phyloP scores from a whole-genome alignment of 2,888 invertebrate genomes.

The Coleophora deauratella region DNA sequence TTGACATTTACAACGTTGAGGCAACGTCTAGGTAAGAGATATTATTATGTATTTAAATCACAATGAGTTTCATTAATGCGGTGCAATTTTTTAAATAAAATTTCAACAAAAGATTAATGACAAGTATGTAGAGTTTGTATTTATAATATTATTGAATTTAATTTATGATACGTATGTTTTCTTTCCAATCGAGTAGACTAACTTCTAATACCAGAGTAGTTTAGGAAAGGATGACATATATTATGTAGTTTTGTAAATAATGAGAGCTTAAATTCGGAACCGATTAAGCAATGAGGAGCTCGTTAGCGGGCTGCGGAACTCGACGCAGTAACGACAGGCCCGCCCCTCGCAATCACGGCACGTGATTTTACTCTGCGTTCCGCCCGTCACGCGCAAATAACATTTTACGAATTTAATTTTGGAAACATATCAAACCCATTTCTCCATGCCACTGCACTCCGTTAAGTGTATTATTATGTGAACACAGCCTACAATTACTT shows the following conservation, averaged over 20 bases:
- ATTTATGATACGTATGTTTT: no score
- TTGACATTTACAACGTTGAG: constrained; percentile 49
- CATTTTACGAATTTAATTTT: constrained; percentile 52
- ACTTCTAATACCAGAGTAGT: no score
- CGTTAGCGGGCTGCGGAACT: constrained; percentile 36
- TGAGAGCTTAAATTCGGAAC: background rate
- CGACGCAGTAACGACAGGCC: constrained; percentile 53
- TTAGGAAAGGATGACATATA: no score
- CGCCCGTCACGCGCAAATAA: constrained; percentile 50
- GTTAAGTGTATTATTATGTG: constrained; percentile 60
- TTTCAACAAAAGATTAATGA: no score
- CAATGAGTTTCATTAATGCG: no score
- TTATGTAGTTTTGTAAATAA: no score
- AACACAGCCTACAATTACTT: constrained; percentile 51
- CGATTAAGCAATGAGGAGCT: constrained; percentile 23
- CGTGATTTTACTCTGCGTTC: constrained; percentile 61
- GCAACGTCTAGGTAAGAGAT: background rate
- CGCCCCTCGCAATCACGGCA: constrained; percentile 54
- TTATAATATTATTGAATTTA: no score
- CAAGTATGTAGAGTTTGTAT: no score
- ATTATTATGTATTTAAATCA: no score
- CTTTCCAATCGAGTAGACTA: no score
- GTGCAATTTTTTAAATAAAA: no score
- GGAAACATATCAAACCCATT: constrained; percentile 53
- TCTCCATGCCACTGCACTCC: constrained; percentile 23